phyloP scores from a whole-genome alignment of 2,888 invertebrate genomes.

The Zaprionus lineosus region DNA sequence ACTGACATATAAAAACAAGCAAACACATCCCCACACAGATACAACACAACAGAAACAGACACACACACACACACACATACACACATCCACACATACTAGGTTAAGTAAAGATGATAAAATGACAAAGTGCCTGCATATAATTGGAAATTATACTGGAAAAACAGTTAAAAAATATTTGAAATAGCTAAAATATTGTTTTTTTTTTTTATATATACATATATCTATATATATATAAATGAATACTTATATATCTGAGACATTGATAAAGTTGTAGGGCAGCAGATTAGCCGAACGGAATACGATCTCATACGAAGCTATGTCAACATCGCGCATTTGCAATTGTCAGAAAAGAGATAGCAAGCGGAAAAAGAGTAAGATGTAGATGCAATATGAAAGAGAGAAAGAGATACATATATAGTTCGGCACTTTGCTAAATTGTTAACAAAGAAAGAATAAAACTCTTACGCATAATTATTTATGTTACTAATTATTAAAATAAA shows the following conservation, averaged over 20 bases:
- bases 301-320: conserved; percentile 61
- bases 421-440: conserved; percentile 50
- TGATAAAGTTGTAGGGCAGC: conserved; percentile 8
- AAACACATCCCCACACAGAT: conserved; percentile 11
- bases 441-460: conserved; percentile 33
- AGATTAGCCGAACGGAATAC: conserved; percentile 33
- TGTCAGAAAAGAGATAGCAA: neutral
- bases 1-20: conserved; percentile 24
- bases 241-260: conserved; percentile 20
- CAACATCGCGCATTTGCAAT: conserved; percentile 23
- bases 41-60: conserved; percentile 15
- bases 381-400: too few relatives aligned
- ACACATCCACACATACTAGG: conserved; percentile 28
- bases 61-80: conserved; percentile 23
- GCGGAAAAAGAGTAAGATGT: neutral
- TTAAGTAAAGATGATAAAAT: conserved; percentile 48
- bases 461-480: conserved; percentile 63
- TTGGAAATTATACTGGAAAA: conserved; percentile 27
- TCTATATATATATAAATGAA: neutral
- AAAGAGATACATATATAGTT: neutral
- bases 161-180: conserved; percentile 30
- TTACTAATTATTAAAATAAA: conserved; percentile 72
- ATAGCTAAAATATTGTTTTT: too few relatives aligned
- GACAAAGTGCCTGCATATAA: conserved; percentile 58
- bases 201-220: conserved; percentile 16